Percentiles rank a stretch among this genome's conserved stretches.
These are phyloP conservation scores for Abrostola triplasia DNA, from an alignment of 2,888 invertebrate genomes.

Conservation along the genomic window DNA sequence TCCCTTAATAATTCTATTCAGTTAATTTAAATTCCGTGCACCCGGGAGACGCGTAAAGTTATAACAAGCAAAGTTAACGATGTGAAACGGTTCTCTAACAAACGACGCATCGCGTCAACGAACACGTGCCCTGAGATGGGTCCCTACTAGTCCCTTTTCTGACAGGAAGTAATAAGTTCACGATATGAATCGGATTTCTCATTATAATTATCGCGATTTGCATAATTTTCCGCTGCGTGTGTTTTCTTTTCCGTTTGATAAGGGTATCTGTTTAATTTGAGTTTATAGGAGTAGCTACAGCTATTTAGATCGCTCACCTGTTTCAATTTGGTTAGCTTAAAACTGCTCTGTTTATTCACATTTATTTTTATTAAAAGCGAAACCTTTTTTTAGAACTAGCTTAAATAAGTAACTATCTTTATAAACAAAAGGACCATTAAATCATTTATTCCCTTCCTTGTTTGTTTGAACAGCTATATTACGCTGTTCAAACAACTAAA, in stretches of 20 bases:
- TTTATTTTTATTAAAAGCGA: too few relatives aligned
- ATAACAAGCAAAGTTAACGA: conserved; percentile 85
- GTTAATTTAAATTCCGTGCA: conserved; percentile 77
- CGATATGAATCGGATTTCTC: conserved; percentile 55
- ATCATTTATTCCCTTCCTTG: too few relatives aligned
- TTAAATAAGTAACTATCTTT: too few relatives aligned
- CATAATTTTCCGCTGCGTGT: conserved; percentile 41
- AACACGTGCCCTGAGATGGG: conserved; percentile 54
- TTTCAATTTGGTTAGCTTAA: neutral
- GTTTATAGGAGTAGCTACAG: conserved; percentile 3
- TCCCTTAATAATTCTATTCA: conserved; percentile 69
- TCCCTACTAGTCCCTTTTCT: conserved; percentile 38
- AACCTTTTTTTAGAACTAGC: too few relatives aligned
- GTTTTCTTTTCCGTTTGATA: conserved; percentile 33
- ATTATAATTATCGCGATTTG: conserved; percentile 48
- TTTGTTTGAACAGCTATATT: too few relatives aligned
- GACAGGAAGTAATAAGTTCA: conserved; percentile 55
- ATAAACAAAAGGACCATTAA: too few relatives aligned
- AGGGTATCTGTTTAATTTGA: conserved; percentile 23
- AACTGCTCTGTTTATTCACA: neutral
- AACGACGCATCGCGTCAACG: conserved; percentile 70
- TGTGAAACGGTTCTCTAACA: conserved; percentile 70
- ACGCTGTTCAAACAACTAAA: too few relatives aligned
- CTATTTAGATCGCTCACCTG: neutral
- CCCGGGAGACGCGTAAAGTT: conserved; percentile 76